Evolutionary conservation across 2,113 vertebrate genomes (phyloP).

Genomic region (Ploceus nigricollis): DNA sequence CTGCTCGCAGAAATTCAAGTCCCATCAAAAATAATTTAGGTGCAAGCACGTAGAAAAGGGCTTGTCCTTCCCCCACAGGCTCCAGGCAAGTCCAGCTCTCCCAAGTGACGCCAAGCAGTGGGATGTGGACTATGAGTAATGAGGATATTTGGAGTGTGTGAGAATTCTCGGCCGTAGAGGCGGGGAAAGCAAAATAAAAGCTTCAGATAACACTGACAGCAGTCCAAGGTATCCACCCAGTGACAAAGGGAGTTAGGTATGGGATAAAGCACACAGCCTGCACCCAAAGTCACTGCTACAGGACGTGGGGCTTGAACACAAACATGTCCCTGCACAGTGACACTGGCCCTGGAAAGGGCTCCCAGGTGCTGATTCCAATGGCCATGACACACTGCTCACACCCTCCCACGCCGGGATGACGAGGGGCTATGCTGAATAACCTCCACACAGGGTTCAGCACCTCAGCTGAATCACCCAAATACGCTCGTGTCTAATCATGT

Average conservation of each 20-base stretch:
- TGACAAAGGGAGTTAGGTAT: not conserved
- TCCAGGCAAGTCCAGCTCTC: not conserved
- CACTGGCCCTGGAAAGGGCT: not conserved
- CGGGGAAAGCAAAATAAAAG: not conserved
- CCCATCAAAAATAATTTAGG: conserved; percentile 16
- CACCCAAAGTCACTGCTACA: not conserved
- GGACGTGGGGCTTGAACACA: fast-evolving
- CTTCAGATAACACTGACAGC: not conserved
- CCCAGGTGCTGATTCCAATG: not conserved
- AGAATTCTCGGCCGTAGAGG: not conserved
- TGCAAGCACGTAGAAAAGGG: not conserved
- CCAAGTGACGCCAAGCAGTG: not conserved
- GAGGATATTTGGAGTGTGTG: not conserved
- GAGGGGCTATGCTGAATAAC: not conserved
- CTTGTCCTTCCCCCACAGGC: not conserved
- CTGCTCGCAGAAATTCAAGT: conserved; percentile 20
- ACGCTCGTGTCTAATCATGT: not conserved
- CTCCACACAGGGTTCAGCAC: not conserved
- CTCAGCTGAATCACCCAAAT: conserved; percentile 24
- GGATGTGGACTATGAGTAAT: not conserved
- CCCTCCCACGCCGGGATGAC: not conserved
- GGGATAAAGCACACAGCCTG: not conserved
- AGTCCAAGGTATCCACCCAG: not conserved
- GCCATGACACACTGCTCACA: not conserved
- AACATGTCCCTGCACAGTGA: fast-evolving